Evolutionary conservation across 2,113 vertebrate genomes (phyloP).

Genomic region (Jaculus jaculus): DNA sequence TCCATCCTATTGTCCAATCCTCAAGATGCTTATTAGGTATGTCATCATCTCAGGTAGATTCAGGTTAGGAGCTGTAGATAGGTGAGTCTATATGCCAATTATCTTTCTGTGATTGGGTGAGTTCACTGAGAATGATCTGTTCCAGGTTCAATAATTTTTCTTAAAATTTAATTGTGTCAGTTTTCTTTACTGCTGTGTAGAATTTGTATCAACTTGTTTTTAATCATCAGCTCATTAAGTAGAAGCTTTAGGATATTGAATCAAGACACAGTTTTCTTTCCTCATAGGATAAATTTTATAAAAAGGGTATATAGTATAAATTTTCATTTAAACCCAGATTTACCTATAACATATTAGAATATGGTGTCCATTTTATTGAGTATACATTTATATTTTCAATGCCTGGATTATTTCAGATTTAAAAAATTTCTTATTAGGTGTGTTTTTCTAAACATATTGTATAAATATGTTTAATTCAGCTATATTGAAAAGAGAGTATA

Average conservation of each 20-base stretch:
- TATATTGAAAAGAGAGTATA: neutral
- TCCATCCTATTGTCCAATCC: no score
- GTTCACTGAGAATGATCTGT: no score
- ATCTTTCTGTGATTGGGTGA: no score
- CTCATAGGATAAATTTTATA: neutral
- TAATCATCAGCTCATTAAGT: neutral
- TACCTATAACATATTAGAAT: neutral
- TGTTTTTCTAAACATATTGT: neutral
- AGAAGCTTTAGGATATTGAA: neutral
- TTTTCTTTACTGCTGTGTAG: no score
- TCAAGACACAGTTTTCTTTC: no score
- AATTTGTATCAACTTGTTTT: neutral
- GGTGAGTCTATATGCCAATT: no score
- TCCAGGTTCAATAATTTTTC: no score
- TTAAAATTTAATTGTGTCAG: no score
- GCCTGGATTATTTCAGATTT: neutral
- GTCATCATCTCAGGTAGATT: no score
- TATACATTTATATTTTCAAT: neutral
- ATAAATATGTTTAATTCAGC: neutral
- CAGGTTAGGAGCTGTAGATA: no score
- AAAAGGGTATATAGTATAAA: neutral
- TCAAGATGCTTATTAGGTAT: no score
- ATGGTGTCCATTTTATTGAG: neutral
- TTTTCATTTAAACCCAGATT: neutral
- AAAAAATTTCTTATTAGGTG: neutral